Evolutionary conservation across 53 echinoderm and acorn worm genomes (phyloP).

Genomic region (Holothuria scabra): DNA sequence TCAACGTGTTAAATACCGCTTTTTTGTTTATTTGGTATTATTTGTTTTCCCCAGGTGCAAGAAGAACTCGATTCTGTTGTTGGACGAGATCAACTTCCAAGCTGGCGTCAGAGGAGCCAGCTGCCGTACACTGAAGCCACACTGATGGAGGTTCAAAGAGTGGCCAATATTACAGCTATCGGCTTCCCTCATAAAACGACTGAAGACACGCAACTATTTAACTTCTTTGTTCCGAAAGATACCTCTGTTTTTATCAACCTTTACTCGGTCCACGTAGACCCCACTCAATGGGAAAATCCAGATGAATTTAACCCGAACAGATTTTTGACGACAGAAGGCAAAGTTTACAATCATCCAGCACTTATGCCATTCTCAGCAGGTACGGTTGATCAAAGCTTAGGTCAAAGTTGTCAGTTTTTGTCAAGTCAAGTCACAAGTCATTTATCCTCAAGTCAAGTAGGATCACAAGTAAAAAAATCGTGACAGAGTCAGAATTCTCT

Average conservation of each 20-base stretch:
- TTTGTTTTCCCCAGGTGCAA: too few species aligned
- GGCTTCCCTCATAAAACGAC: conserved; percentile 98
- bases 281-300: conserved; percentile 87
- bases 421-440: too few species aligned
- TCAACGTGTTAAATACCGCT: too few species aligned
- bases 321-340: conserved; percentile 75
- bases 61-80: conserved; percentile 85
- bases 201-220: conserved; percentile 86
- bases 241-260: conserved; percentile 95
- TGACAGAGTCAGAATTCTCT: too few species aligned
- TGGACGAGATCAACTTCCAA: conserved; percentile 68
- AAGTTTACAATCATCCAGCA: conserved; percentile 72
- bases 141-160: conserved; percentile 92
- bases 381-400: conserved; percentile 17
- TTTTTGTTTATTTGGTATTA: too few species aligned
- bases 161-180: conserved; percentile 99
- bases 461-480: too few species aligned
- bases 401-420: too few species aligned
- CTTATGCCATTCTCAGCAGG: conserved; percentile 99
- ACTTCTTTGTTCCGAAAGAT: conserved; percentile 90
- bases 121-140: conserved; percentile 97
- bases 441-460: too few species aligned
- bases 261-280: conserved; percentile 97
- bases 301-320: conserved; percentile 89
- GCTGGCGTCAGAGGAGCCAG: conserved; percentile 67